These are phyloP conservation scores for Ophthalmolycus amberensis DNA, from an alignment of 2,113 vertebrate species.

Conservation along the genomic window DNA sequence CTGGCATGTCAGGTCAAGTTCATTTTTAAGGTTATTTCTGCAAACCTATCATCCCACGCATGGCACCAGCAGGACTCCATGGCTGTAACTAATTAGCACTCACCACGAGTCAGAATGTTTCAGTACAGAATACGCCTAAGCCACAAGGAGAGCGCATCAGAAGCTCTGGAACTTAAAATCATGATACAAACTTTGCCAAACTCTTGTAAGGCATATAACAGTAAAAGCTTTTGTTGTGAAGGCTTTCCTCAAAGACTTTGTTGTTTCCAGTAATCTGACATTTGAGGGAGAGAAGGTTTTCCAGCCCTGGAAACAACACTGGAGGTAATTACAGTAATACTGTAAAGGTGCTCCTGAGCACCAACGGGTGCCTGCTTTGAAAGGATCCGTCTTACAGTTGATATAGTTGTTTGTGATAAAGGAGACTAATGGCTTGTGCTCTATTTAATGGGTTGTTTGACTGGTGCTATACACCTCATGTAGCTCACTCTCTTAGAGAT, in stretches of 20 bases:
- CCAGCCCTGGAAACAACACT: constrained; percentile 14
- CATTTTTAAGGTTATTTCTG: background rate
- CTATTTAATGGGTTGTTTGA: constrained; percentile 38
- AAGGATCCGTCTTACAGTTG: constrained; percentile 7
- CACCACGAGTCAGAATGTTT: constrained; percentile 6
- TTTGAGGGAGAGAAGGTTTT: background rate
- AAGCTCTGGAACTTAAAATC: background rate
- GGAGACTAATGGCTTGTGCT: constrained; percentile 39
- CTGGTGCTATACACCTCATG: background rate
- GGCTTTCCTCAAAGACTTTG: background rate
- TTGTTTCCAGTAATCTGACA: constrained; percentile 28
- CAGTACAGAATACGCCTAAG: background rate
- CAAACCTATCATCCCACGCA: background rate
- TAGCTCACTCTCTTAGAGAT: background rate
- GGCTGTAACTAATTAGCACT: background rate
- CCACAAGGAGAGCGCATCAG: rapidly evolving
- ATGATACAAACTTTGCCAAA: background rate
- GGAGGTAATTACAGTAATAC: constrained; percentile 28
- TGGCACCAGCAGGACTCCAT: background rate
- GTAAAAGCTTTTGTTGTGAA: background rate
- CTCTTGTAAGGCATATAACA: background rate
- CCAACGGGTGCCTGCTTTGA: background rate
- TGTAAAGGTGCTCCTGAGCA: constrained; percentile 1
- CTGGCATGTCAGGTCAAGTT: background rate
- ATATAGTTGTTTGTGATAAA: constrained; percentile 30